phyloP scores from a whole-genome alignment of 2,113 vertebrate genomes.

The Loxodonta africana region DNA sequence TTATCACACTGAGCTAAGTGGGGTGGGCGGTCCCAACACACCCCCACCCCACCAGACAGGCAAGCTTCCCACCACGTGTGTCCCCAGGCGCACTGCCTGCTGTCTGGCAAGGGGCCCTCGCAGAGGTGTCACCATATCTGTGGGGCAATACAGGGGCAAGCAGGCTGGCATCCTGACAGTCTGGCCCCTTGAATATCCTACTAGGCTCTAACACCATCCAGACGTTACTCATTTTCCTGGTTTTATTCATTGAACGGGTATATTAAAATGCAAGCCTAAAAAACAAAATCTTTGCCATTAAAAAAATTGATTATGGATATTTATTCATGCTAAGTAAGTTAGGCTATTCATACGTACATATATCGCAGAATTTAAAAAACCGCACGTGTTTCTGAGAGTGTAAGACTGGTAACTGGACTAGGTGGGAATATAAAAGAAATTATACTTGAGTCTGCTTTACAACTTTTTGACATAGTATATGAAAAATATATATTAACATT shows the following conservation, averaged over 20 bases:
- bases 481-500: slow-evolving; percentile 28
- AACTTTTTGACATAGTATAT: slow-evolving; percentile 12
- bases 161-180: not conserved
- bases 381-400: not conserved
- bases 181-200: not conserved
- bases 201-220: not conserved
- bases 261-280: too few relatives aligned
- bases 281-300: too few relatives aligned
- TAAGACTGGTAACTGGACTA: slow-evolving; percentile 27
- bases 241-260: not conserved
- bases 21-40: not conserved
- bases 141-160: too few relatives aligned
- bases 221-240: not conserved
- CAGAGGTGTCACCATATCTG: not conserved
- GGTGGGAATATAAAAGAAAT: slow-evolving; percentile 8
- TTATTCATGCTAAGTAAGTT: slow-evolving; percentile 8
- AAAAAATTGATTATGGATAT: not conserved
- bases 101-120: not conserved
- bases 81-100: not conserved
- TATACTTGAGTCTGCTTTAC: not conserved
- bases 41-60: too few relatives aligned
- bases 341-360: not conserved
- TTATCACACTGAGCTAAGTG: not conserved
- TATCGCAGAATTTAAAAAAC: slow-evolving; percentile 32
- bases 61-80: too few relatives aligned